A percentile compares a stretch with the other conserved stretches of the same genome.
Conservation (phyloP, 2,113 vertebrate genomes). For the Craseonycteris thonglongyai region DNA sequence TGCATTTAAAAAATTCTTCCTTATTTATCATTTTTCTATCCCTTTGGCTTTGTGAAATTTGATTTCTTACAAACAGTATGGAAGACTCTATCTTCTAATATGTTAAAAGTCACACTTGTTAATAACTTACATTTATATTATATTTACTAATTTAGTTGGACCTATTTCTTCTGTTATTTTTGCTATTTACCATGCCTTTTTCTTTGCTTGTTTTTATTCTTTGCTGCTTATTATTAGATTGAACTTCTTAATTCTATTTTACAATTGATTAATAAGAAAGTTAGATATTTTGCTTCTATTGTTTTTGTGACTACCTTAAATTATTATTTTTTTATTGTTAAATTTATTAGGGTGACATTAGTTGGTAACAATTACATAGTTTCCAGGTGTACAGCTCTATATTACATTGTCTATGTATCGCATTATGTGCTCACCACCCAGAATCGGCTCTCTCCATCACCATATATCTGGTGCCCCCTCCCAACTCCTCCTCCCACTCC, state of each 20-base stretch:
- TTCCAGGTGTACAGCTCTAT: no score
- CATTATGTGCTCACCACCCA: no score
- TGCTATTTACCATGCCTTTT: not conserved
- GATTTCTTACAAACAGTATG: not conserved
- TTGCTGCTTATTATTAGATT: not conserved
- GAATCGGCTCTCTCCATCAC: no score
- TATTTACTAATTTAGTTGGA: not conserved
- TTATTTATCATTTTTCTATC: constrained; percentile 10
- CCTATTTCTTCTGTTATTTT: not conserved
- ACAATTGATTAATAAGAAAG: not conserved
- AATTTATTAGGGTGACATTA: no score
- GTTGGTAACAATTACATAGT: no score
- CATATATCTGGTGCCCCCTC: no score
- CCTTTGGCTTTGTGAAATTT: not conserved
- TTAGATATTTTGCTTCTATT: not conserved
- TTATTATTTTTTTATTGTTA: no score
- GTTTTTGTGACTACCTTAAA: not conserved
- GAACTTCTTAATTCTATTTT: constrained; percentile 42
- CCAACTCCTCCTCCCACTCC: no score
- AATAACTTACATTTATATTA: not conserved
- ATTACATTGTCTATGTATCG: no score
- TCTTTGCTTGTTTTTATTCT: not conserved
- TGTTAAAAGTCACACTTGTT: not conserved
- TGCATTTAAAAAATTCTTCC: not conserved
- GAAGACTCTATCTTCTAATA: not conserved